Base-by-base conservation (phyloP, 1,140 invertebrate species). In the Spodoptera litura region DNA sequence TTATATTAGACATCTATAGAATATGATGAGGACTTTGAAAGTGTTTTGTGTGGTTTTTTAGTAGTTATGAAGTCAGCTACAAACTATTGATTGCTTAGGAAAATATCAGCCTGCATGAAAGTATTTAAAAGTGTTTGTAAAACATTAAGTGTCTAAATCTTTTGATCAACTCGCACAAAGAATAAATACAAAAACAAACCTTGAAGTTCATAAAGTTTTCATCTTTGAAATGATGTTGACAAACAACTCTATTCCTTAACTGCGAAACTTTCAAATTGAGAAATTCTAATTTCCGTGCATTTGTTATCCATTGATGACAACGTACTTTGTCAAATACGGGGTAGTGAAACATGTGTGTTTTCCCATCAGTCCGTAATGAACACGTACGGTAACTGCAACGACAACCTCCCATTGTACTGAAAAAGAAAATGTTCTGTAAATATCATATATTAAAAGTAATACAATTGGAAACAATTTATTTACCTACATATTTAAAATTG, bases 291-390 rank as follows among this genome's bases (percentile, higher is more conserved):
- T 93, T 92, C 5, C 93, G 87, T 11, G 95, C 94, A 83, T 95
- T 96, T 15, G 89, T 83, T 4, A 96, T 92, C 96, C 96, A 96
- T 80, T 94, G 87, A 62, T 93, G 92, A 82, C 95, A 96, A 72
- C 96, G 85, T 31, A 95, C 85, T 83, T 92, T 94, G 64, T 96
- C 94, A 88, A 95, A 95, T 6, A 96, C 95, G 0, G 96, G 96
- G 78, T 95, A 96, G 85, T 96, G 96, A 78, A 96, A 96, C 89
- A 96, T 95, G 83, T 96, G 95, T 0, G 95, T 93, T 73, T 94
- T 94, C 20, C 94, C 95, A 87, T 95, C 93, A 9, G 93, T 89
- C 81, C 94, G 93, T 4, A 94, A 92, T 4, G 88, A 91, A 81
- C 96, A 96, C 70, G 92, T 95, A 59, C 92, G 92, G 80, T 95